Evolutionary conservation across 2,888 invertebrate genomes (phyloP), one percentile per base, ranked within the genome.

Genomic region (Eurois occulta): DNA sequence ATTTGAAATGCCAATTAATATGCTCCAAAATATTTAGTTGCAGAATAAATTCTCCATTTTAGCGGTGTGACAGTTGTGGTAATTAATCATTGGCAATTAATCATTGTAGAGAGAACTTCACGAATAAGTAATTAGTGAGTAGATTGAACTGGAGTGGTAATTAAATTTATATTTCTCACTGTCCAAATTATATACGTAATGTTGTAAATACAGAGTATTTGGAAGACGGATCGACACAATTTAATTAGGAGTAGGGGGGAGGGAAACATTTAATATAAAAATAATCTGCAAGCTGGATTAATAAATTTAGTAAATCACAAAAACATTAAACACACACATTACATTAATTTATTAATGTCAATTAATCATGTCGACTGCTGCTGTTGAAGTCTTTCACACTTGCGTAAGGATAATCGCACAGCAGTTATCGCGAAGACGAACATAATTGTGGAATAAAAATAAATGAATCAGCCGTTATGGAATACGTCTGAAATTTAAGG

Each of bases 71-170:
- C 82, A 80, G 77, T 73, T 69, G 60, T 52, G 55, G 80, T 86
- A 75, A 87, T 87, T 84, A 85, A 87, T 80, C 72, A 87, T 64
- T 55, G 73, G 75, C 69, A 83, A 87, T 87, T 84, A 81, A 87
- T 87, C 87, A 87, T 81, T 69, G n/a, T 32, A 65, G 24, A 58
- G 71, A 66, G 72, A 75, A 77, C 62, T 84, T 78, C 70, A 52
- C 66, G 75, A 78, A 74, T 78, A 80, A 83, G 55, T 83, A 83
- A 85, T 87, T 85, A 83, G 67, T 65, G 75, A 77, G 75, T 64
- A 48, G 58, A 46, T 66, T 72, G 52, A 41, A 48, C 32, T 48
- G 62, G n/a, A 55, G n/a, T 48, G 21, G 58, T 65, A 66, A 85
- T 82, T 75, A 46, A 82, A 75, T 75, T 60, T 73, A 78, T 81